Evolutionary conservation across 1,140 invertebrate genomes (phyloP).

Genomic region (Pachypsylla venusta): DNA sequence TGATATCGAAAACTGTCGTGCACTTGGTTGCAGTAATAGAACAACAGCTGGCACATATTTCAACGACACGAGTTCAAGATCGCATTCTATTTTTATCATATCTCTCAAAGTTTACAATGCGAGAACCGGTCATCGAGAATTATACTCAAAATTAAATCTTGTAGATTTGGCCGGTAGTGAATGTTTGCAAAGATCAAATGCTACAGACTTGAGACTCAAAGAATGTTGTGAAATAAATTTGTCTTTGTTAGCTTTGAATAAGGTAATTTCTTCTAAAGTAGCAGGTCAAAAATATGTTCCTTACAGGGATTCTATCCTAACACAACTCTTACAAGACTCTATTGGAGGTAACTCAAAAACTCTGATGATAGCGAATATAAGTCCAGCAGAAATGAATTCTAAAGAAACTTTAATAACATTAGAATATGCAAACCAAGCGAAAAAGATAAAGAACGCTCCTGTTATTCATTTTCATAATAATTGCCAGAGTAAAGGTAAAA

Average conservation of each 20-base stretch:
- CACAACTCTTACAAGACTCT: constrained; percentile 77
- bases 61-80: constrained; percentile 94
- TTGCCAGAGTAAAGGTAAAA: too few species aligned
- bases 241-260: constrained; percentile 75
- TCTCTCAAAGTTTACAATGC: constrained; percentile 81
- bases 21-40: constrained; percentile 63
- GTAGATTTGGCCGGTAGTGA: constrained; percentile 72
- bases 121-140: background rate
- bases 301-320: constrained; percentile 85
- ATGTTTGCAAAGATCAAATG: constrained; percentile 75
- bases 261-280: constrained; percentile 83
- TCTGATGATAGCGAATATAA: constrained; percentile 92
- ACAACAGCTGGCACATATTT: constrained; percentile 92
- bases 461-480: constrained; percentile 57
- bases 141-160: constrained; percentile 48
- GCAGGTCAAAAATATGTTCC: constrained; percentile 72
- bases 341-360: constrained; percentile 88
- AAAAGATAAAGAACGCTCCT: constrained; percentile 87
- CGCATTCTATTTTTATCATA: constrained; percentile 97
- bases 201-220: constrained; percentile 71
- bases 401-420: constrained; percentile 85
- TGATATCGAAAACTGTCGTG: constrained; percentile 53
- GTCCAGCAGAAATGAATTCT: constrained; percentile 84
- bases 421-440: constrained; percentile 78
- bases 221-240: constrained; percentile 90